These are phyloP conservation scores for Steinernema hermaphroditum DNA, from an alignment of 2,888 invertebrate species.

Conservation along the genomic window DNA sequence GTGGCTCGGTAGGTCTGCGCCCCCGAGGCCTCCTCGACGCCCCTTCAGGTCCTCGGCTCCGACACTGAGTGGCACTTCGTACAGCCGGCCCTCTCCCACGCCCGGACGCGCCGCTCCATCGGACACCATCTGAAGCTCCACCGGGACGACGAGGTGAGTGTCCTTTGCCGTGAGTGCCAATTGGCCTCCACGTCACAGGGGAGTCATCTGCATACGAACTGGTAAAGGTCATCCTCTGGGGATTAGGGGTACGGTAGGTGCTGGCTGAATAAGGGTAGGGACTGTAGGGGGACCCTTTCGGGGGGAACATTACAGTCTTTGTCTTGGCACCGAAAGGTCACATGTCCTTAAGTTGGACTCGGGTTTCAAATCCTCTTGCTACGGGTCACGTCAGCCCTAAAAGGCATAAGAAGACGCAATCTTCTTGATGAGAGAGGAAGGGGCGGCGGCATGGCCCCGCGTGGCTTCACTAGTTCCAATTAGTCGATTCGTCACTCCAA, in stretches of 20 bases:
- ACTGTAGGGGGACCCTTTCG: too few species aligned
- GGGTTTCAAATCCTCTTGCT: too few species aligned
- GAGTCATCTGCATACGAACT: constrained; percentile 9
- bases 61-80: constrained; percentile 90
- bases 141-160: constrained; percentile 82
- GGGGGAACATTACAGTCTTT: too few species aligned
- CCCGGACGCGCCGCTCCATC: constrained; percentile 83
- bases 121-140: constrained; percentile 84
- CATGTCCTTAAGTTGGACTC: too few species aligned
- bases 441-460: too few species aligned
- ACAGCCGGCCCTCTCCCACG: constrained; percentile 85
- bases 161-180: neutral
- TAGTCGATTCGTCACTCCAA: constrained; percentile 15
- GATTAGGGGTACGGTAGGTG: neutral
- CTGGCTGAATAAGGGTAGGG: neutral
- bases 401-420: too few species aligned
- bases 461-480: too few species aligned
- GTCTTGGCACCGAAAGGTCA: too few species aligned
- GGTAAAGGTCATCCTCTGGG: too few species aligned
- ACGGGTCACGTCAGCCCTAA: too few species aligned
- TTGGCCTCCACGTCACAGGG: neutral
- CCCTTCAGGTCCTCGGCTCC: constrained; percentile 80
- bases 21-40: neutral
- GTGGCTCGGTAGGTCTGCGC: constrained; percentile 78
- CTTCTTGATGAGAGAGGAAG: too few species aligned